A percentile compares a stretch with the other conserved stretches of the same genome.
Conservation (phyloP, 2,888 invertebrate species). For the Oeneis ivallda region DNA sequence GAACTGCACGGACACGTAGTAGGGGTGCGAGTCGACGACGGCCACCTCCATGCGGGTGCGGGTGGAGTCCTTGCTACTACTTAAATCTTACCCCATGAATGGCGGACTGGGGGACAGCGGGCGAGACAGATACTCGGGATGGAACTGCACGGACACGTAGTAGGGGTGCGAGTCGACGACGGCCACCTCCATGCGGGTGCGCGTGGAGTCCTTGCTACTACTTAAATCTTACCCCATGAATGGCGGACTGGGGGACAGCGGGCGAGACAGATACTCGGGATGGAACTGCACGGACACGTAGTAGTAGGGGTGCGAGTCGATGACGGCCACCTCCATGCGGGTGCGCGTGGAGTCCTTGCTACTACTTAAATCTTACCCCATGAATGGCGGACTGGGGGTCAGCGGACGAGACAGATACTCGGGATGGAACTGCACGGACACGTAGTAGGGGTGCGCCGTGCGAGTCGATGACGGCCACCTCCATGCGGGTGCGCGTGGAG, state of each 20-base stretch:
- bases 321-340: too few species aligned
- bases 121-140: constrained; percentile 97
- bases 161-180: constrained; percentile 94
- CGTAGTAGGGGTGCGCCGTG: constrained; percentile 98
- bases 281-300: too few species aligned
- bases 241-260: constrained; percentile 95
- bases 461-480: constrained; percentile 91
- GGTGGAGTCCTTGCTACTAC: constrained; percentile 85
- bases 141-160: constrained; percentile 97
- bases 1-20: constrained; percentile 97
- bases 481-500: constrained; percentile 93
- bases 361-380: constrained; percentile 83
- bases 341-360: too few species aligned
- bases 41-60: constrained; percentile 96
- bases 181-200: constrained; percentile 96
- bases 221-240: constrained; percentile 87
- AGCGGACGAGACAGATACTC: constrained; percentile 97
- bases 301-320: too few species aligned
- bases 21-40: constrained; percentile 92
- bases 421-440: constrained; percentile 98
- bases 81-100: constrained; percentile 87
- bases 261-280: constrained; percentile 97
- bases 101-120: constrained; percentile 96
- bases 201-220: constrained; percentile 86
- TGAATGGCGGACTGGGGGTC: constrained; percentile 96